Base-by-base conservation (phyloP, 2,113 vertebrate genomes). In the Anas platyrhynchos region DNA sequence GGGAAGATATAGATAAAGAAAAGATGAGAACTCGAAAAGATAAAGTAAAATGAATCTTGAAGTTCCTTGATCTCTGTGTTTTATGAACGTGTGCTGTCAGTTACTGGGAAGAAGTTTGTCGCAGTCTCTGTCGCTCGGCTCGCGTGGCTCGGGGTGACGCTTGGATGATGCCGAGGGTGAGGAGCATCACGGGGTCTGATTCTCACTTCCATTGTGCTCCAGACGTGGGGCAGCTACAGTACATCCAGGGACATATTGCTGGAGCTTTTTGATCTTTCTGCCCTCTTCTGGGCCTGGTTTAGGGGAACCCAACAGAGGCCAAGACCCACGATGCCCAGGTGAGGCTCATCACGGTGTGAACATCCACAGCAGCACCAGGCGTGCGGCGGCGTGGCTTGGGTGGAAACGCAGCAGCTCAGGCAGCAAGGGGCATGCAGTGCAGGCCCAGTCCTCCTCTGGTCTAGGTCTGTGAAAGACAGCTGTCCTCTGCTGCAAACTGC, bases 281-380 rank as follows among this genome's bases (percentile, higher is more conserved):
- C 36, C 21, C 18, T 18, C 12, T 56, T 0, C 0, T 0, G 0
- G 4, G 16, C 18, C 23, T 26, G 20, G 6, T 31, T 55, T 67
- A 12, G 29, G 56, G 65, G 5, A 50, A 22, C 7, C 21, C 41
- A 50, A 16, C 48, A 7, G 26, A 4, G 27, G 20, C 31, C 34
- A 25, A 27, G 16, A 74, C 62, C 16, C 20, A 17, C 0, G 0
- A 1, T 21, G 61, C 27, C n/a, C 48, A 1, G 1, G 26, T 43
- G 20, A 75, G 58, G 15, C 6, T 87, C 31, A 23, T 54, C 18
- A 7, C 20, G n/a, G 50, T 6, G 44, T 55, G n/a, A 82, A 18
- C 29, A 6, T 44, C 50, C 25, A 4, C 11, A 10, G 74, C 6
- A 1, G 3, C 36, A 54, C 11, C 46, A 48, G 46, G 46, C 20